Evolutionary conservation across 2,888 invertebrate species (phyloP).

Genomic region (Cataglyphis albicans): DNA sequence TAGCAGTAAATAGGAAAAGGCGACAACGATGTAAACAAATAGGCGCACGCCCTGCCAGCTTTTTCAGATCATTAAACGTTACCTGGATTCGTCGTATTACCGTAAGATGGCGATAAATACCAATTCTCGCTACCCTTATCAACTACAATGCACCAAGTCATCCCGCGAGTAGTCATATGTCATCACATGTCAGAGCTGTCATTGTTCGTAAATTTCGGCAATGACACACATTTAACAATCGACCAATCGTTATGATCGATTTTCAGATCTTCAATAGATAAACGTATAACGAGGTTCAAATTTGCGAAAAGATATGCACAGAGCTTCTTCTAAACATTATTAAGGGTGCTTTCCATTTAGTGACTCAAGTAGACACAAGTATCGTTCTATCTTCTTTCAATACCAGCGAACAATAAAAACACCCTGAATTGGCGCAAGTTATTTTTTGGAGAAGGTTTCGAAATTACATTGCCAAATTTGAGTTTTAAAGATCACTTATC

Average conservation of each 20-base stretch:
- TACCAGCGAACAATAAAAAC: no score
- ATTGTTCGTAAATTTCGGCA: conserved; percentile 60
- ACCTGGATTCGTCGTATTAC: background rate
- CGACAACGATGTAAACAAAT: conserved; percentile 31
- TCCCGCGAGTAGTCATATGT: conserved; percentile 60
- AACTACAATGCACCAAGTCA: conserved; percentile 79
- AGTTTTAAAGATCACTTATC: background rate
- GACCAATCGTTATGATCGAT: conserved; percentile 60
- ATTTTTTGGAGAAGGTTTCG: background rate
- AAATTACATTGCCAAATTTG: background rate
- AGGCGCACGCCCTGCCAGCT: conserved; percentile 12
- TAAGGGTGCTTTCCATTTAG: no score
- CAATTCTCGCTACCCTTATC: conserved; percentile 74
- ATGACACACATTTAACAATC: conserved; percentile 56
- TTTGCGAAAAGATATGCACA: conserved; percentile 12
- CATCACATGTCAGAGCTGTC: conserved; percentile 44
- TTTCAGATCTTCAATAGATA: conserved; percentile 49
- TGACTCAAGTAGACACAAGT: no score
- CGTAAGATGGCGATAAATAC: conserved; percentile 72
- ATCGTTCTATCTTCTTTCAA: no score
- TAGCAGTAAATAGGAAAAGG: conserved; percentile 39
- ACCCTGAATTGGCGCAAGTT: background rate
- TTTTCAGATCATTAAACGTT: conserved; percentile 24
- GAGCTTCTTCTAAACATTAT: background rate
- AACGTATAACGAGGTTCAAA: conserved; percentile 58